Percentiles rank a stretch among this genome's conserved stretches.
These are phyloP conservation scores for Rhagonycha fulva DNA, from an alignment of 2,888 invertebrate species.

Conservation along the genomic window DNA sequence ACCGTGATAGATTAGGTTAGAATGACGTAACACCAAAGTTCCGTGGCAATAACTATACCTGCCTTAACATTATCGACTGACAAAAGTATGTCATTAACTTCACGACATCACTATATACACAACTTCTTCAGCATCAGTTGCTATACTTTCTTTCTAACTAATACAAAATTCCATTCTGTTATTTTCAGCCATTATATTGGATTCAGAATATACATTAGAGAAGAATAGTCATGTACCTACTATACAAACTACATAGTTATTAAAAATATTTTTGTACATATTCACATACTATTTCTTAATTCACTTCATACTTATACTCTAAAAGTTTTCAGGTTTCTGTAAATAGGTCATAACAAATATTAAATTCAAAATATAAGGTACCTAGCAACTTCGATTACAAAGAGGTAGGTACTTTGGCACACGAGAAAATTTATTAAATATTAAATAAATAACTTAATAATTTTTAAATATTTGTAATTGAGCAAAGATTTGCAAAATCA, in stretches of 20 bases:
- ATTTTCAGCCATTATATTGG: slow-evolving; percentile 28
- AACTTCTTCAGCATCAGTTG: too few relatives aligned
- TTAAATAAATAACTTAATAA: not conserved
- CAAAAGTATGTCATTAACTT: too few relatives aligned
- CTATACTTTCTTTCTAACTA: too few relatives aligned
- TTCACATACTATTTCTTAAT: slow-evolving; percentile 21
- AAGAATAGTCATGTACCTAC: slow-evolving; percentile 18
- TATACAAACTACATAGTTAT: slow-evolving; percentile 34
- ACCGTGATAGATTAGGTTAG: too few relatives aligned
- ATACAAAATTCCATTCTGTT: not conserved
- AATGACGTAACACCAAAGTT: too few relatives aligned
- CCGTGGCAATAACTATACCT: too few relatives aligned
- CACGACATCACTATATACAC: too few relatives aligned
- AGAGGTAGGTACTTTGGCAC: slow-evolving; percentile 19
- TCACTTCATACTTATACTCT: slow-evolving; percentile 9
- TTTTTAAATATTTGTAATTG: slow-evolving; percentile 14
- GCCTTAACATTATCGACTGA: too few relatives aligned
- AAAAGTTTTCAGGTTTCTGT: not conserved
- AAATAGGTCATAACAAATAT: not conserved
- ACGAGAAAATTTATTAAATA: slow-evolving; percentile 11
- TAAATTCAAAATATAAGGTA: not conserved
- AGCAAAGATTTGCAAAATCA: slow-evolving; percentile 17
- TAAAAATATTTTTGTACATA: slow-evolving; percentile 38
- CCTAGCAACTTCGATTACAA: not conserved
- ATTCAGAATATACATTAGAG: slow-evolving; percentile 29